Evolutionary conservation across 2,888 invertebrate species (phyloP).

Genomic region (Stratiomys singularior): DNA sequence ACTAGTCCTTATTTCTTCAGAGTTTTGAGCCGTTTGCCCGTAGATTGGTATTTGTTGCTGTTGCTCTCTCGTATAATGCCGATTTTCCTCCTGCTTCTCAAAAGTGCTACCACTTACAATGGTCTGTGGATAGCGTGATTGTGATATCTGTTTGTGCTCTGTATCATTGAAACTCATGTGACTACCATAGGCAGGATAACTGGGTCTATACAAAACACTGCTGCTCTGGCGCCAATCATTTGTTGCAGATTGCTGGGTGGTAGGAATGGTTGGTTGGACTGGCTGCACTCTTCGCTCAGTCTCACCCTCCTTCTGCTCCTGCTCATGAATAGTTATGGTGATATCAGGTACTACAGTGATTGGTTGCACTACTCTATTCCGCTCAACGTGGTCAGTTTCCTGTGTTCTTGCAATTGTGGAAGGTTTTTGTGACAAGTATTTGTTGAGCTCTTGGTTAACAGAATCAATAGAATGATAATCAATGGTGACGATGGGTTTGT

Average conservation of each 20-base stretch:
- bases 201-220: constrained; percentile 20
- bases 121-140: constrained; percentile 17
- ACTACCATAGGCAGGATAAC: constrained; percentile 41
- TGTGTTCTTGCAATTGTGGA: constrained; percentile 11
- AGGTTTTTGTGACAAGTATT: not conserved
- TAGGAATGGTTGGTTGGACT: constrained; percentile 8
- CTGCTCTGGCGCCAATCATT: constrained; percentile 6
- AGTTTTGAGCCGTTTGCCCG: constrained; percentile 11
- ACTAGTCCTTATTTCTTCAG: not conserved
- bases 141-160: not conserved
- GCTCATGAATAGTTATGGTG: constrained; percentile 40
- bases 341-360: constrained; percentile 41
- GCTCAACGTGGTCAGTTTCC: constrained; percentile 9
- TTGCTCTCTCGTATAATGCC: not conserved
- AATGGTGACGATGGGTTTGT: constrained; percentile 59
- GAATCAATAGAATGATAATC: constrained; percentile 51
- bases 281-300: not conserved
- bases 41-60: constrained; percentile 28
- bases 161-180: constrained; percentile 21
- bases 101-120: not conserved
- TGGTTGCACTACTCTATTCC: constrained; percentile 15
- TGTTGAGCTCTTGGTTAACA: constrained; percentile 44
- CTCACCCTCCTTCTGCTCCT: not conserved
- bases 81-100: constrained; percentile 20
- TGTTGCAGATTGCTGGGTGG: constrained; percentile 17